These are phyloP conservation scores for Athene noctua DNA, from an alignment of 2,113 vertebrate genomes.

Conservation along the genomic window DNA sequence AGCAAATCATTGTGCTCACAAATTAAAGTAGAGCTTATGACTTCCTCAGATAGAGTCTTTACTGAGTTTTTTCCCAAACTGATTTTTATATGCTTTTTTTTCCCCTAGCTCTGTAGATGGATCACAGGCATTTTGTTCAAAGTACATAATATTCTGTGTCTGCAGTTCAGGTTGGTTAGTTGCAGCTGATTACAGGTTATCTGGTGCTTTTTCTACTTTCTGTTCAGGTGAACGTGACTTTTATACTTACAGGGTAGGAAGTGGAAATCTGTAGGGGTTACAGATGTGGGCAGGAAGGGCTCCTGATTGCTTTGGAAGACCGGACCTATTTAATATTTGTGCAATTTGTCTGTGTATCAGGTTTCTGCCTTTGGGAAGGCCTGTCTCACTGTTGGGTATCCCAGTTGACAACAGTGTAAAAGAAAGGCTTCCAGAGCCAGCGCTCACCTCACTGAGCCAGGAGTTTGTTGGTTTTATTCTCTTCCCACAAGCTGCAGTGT, in stretches of 20 bases:
- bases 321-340: neutral
- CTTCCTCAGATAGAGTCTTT: neutral
- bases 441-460: neutral
- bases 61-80: neutral
- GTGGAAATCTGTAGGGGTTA: neutral
- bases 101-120: neutral
- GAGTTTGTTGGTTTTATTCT: neutral
- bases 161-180: neutral
- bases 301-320: neutral
- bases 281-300: neutral
- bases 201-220: neutral
- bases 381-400: neutral
- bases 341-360: neutral
- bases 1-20: neutral
- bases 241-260: neutral
- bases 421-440: neutral
- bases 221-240: neutral
- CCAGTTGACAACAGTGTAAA: fast-evolving
- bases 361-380: neutral
- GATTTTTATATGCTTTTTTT: neutral
- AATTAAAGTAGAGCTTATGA: neutral
- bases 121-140: neutral
- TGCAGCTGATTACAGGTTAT: neutral
- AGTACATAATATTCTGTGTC: neutral
- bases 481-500: neutral